Evolutionary conservation across 2,888 invertebrate genomes (phyloP), one percentile per base, ranked within the genome.

Genomic region (Zhuqinia jingwanae): DNA sequence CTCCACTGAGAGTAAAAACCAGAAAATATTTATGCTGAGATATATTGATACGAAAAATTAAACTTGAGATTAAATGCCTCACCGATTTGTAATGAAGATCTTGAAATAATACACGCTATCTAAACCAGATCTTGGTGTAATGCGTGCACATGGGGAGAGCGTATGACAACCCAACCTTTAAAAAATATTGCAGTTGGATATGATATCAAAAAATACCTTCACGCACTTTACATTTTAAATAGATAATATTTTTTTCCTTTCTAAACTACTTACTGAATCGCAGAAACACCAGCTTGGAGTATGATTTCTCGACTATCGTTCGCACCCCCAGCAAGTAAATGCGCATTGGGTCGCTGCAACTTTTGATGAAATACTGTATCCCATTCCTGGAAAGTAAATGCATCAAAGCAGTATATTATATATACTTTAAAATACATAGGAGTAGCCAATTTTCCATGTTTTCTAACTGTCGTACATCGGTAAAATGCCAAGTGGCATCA

Each of bases 121-220:
- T 15, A 83, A 45, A 17, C 63, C 36, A 15, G 17, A n/a, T n/a
- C 78, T 87, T 2, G 89, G 89, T 11, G 80, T 47, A 15, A 90
- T 75, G 15, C 90, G 78, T 3, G 90, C 88, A 78, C 90, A 90
- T 0, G 90, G 90, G 11, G 88, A 88, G 6, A 89, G 63, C 15
- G 88, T 80, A 42, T 80, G 80, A 11, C 80, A 80, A 25, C 50
- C 68, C 80, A 53, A 80, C 17, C 79, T 79, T n/a, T n/a, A n/a
- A 17, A 30, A 47, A 17, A 8, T 63, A 60, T 36, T 20, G 30
- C 13, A 68, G n/a, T n/a, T n/a, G n/a, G n/a, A n/a, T n/a, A n/a
- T n/a, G n/a, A n/a, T n/a, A n/a, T n/a, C n/a, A n/a, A n/a, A n/a
- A n/a, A n/a, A n/a, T n/a, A n/a, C n/a, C n/a, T n/a, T n/a, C n/a